Conservation (phyloP, 2,797 vertebrate species). For the Graptemys geographica region DNA sequence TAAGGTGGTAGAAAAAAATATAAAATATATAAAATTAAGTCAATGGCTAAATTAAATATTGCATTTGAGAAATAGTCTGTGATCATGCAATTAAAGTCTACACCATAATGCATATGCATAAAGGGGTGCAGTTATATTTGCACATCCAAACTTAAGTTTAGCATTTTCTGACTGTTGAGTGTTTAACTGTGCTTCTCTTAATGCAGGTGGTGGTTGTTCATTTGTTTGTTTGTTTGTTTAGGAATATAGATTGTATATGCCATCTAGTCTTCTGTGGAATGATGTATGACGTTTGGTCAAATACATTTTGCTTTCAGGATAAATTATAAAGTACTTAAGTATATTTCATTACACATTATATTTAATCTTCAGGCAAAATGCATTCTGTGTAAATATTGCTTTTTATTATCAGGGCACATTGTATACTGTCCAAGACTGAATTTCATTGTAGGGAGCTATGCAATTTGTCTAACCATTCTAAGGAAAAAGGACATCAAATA, state of each 20-base stretch:
- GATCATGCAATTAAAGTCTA: not conserved
- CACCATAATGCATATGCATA: not conserved
- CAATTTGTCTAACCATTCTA: conserved; percentile 72
- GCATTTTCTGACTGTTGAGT: not conserved
- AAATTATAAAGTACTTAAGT: conserved; percentile 67
- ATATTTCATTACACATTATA: conserved; percentile 52
- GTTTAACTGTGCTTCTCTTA: not conserved
- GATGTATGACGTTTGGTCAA: conserved; percentile 58
- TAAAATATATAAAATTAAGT: not conserved
- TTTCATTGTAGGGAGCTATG: conserved; percentile 54
- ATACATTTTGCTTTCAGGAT: conserved; percentile 38
- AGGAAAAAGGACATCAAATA: conserved; percentile 72
- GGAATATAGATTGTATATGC: conserved; percentile 9
- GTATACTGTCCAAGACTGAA: conserved; percentile 62
- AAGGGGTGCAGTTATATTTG: not conserved
- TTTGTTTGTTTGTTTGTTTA: conserved; percentile 8
- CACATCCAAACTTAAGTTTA: not conserved
- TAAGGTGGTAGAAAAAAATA: not conserved
- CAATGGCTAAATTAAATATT: not conserved
- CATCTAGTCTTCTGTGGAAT: conserved; percentile 27
- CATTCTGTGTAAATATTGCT: conserved; percentile 75
- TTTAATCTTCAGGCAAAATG: conserved; percentile 63
- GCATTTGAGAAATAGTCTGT: not conserved
- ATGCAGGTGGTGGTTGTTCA: not conserved
- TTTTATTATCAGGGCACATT: conserved; percentile 57